A percentile compares a stretch with the other conserved stretches of the same genome.
Conservation (phyloP, 1,140 invertebrate genomes). For the Lutraria rhynchaena region DNA sequence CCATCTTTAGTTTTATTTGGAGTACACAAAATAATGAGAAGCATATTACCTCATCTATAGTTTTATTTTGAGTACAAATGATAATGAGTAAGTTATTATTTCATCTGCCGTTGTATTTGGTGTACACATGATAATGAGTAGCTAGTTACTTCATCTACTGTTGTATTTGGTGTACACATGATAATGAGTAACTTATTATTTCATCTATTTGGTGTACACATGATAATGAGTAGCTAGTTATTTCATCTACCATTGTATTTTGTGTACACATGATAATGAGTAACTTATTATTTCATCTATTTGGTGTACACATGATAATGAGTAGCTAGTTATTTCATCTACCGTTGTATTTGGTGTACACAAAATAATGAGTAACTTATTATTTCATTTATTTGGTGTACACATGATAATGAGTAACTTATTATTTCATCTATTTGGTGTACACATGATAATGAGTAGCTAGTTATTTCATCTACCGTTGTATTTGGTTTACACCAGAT, state of each 20-base stretch:
- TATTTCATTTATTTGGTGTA: slow-evolving; percentile 76
- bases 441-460: slow-evolving; percentile 74
- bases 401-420: not conserved
- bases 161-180: not conserved
- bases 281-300: not conserved
- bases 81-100: slow-evolving; percentile 53
- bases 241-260: not conserved
- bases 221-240: slow-evolving; percentile 63
- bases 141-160: too few species aligned
- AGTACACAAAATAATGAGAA: too few species aligned
- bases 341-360: not conserved
- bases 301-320: slow-evolving; percentile 73
- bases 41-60: too few species aligned
- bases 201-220: slow-evolving; percentile 78
- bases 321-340: not conserved
- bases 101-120: slow-evolving; percentile 68
- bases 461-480: not conserved
- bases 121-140: too few species aligned
- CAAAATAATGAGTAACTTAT: not conserved
- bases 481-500: not conserved
- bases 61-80: not conserved
- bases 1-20: not conserved
- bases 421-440: not conserved
- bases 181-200: slow-evolving; percentile 53
- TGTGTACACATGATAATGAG: not conserved